These are phyloP conservation scores for Cetoscarus ocellatus DNA, from an alignment of 2,797 vertebrate genomes.

Conservation along the genomic window DNA sequence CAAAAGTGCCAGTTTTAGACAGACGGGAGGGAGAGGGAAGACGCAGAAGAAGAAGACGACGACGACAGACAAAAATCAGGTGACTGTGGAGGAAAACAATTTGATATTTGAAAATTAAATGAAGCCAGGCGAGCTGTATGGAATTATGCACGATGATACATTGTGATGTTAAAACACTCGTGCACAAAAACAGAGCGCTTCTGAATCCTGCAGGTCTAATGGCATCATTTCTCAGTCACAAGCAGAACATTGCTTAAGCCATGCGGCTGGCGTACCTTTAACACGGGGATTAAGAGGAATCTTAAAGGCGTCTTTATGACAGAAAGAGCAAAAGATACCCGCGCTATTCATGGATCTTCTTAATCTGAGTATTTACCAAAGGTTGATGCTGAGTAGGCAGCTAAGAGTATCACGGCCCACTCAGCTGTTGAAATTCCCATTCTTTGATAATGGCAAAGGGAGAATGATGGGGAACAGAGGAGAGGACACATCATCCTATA, in stretches of 20 bases:
- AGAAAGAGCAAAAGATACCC: conserved; percentile 68
- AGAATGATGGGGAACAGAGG: conserved; percentile 39
- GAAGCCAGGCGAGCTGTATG: conserved; percentile 66
- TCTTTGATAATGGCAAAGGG: conserved; percentile 49
- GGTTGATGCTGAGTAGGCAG: conserved; percentile 75
- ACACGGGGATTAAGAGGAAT: conserved; percentile 76
- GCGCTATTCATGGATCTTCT: conserved; percentile 68
- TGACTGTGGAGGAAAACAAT: conserved; percentile 73
- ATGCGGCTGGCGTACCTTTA: conserved; percentile 76
- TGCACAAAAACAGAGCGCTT: conserved; percentile 52
- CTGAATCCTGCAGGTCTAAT: conserved; percentile 68
- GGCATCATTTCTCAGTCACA: conserved; percentile 73
- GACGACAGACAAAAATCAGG: conserved; percentile 63
- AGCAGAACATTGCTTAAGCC: conserved; percentile 77
- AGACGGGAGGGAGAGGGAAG: conserved; percentile 71
- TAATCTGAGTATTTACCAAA: conserved; percentile 81
- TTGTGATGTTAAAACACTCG: conserved; percentile 62
- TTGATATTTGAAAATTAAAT: conserved; percentile 74
- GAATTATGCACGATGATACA: conserved; percentile 67
- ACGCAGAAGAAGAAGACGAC: conserved; percentile 37
- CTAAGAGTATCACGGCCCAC: conserved; percentile 68
- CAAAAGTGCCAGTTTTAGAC: conserved; percentile 94
- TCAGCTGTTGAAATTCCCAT: conserved; percentile 63
- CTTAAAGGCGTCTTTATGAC: conserved; percentile 72
- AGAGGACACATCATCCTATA: conserved; percentile 21